Evolutionary conservation across 2,797 vertebrate genomes (phyloP), one percentile per base, ranked within the genome.

Genomic region (Manis crassicaudata): DNA sequence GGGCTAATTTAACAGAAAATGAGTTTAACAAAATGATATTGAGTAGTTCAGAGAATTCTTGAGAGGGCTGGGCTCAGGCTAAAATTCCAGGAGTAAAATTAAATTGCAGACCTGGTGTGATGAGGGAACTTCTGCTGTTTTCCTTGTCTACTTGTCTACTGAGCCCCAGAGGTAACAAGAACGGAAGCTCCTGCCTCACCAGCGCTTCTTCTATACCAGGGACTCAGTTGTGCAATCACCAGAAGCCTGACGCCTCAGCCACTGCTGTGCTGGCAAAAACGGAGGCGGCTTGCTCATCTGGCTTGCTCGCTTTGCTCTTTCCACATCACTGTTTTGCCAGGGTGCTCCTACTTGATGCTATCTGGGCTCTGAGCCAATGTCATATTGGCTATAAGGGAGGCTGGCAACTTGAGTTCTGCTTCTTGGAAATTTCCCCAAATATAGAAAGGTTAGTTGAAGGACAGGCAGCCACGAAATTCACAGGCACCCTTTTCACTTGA

Each of bases 351-450:
- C 37, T 89, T 90, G 73, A 35, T 37, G 80, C n/a, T 83, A 76
- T 14, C 20, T 81, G 21, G 50, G 83, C 40, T 82, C 25, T 23
- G 25, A 73, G 75, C 11, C 87, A 79, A 72, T 46, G 65, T 56
- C 37, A 46, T 46, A 46, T 23, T 46, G 56, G 43, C 54, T 77
- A 29, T 58, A 65, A 60, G 52, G 9, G 54, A 86, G 83, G n/a
- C 14, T 89, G 40, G 56, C 46, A 87, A 92, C 87, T 81, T 67
- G 72, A 92, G 23, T 87, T 92, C 75, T 54, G 50, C 37, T n/a
- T 92, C 50, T 89, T 72, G 77, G 63, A 67, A 95, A 94, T 77
- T 75, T 88, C 62, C 35, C 20, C 52, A 93, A 88, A 63, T 58
- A 73, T 21, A 58, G 65, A 82, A 81, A 84, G 18, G 23, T 6